Evolutionary conservation across 2,797 vertebrate species (phyloP), one percentile per base, ranked within the genome.

Genomic region (Zenarchopterus dispar): DNA sequence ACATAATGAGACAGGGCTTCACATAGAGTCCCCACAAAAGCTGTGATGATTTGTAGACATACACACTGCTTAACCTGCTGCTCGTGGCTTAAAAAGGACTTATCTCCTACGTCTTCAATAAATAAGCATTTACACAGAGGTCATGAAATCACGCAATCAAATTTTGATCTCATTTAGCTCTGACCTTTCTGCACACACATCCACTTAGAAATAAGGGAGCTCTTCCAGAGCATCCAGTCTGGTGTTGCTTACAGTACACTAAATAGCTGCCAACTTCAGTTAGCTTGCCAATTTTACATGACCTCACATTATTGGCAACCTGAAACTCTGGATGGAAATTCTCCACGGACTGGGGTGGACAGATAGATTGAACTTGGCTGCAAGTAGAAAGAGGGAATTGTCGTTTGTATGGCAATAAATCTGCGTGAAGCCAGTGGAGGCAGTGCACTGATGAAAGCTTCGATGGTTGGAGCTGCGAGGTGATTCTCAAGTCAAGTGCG

Each of bases 231-330:
- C 70, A 70, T 85, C 72, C 45, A 57, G 65, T 53, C 71, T 56
- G 65, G 57, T 72, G 56, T 67, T 71, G 64, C 73, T 80, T 69
- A 63, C 61, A 68, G 70, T 77, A 63, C 58, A 78, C 72, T 69
- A 82, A 74, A 84, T 81, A 82, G 76, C 86, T 86, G 82, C 88
- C 89, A 87, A 80, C 81, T 74, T 77, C 62, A 80, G 80, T 82
- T 77, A 81, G 79, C 67, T 82, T 86, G 86, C 86, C 86, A 89
- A 84, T 87, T 88, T 81, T 67, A 70, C 66, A 83, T 88, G 82
- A 87, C 84, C 82, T 61, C 70, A 81, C 77, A 88, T 91, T 82
- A 81, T 84, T 77, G 84, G 69, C 67, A 86, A 84, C 80, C 82
- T 79, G 61, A 84, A 77, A 84, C 68, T 65, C 53, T 66, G 78